phyloP scores from a whole-genome alignment of 2,888 invertebrate species.

The Prenolepis imparis region DNA sequence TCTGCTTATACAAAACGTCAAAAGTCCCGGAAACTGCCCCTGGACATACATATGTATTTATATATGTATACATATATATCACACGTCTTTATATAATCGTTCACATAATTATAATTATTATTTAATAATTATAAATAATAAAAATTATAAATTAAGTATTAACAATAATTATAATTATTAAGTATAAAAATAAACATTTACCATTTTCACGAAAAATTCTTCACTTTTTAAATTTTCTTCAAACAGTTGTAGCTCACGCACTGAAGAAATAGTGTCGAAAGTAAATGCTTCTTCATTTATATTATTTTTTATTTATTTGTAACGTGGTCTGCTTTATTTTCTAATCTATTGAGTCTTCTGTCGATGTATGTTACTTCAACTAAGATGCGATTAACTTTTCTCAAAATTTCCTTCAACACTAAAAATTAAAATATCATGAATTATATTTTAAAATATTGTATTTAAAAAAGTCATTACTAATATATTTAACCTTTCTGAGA shows the following conservation, averaged over 20 bases:
- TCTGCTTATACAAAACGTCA: no score
- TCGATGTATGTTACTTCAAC: slow-evolving; percentile 23
- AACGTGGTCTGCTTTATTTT: neutral
- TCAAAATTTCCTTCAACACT: slow-evolving; percentile 28
- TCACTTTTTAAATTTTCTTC: slow-evolving; percentile 34
- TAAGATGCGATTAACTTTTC: neutral
- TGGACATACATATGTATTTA: no score
- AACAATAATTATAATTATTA: neutral
- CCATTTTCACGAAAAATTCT: slow-evolving; percentile 22
- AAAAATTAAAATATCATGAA: slow-evolving; percentile 22
- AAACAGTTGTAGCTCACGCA: slow-evolving; percentile 11
- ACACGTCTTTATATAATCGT: no score
- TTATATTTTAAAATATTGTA: slow-evolving; percentile 36
- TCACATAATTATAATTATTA: no score
- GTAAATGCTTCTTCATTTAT: slow-evolving; percentile 23
- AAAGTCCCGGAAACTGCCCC: no score
- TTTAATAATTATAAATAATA: no score
- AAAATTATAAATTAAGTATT: no score
- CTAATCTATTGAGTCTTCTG: neutral
- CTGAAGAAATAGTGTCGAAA: slow-evolving; percentile 12
- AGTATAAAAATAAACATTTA: slow-evolving; percentile 18
- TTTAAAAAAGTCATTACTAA: slow-evolving; percentile 7
- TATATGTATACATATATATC: no score
- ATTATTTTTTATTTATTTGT: slow-evolving; percentile 3
- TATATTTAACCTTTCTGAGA: slow-evolving; percentile 23